Evolutionary conservation across 2,888 invertebrate genomes (phyloP).

Genomic region (Eustalomyia histrio): DNA sequence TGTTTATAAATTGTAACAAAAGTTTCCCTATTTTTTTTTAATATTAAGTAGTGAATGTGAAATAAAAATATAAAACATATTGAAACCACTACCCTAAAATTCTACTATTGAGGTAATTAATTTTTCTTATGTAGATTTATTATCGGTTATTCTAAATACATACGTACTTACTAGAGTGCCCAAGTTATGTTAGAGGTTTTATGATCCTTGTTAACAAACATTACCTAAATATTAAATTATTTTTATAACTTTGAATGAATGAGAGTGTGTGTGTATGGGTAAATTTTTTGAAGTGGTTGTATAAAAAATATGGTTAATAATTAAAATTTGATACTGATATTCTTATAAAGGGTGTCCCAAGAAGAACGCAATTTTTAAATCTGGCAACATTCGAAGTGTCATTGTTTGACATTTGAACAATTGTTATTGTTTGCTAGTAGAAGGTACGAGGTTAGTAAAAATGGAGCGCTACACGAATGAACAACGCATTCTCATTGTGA

Average conservation of each 20-base stretch:
- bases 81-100: background rate
- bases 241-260: background rate
- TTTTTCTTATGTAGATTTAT: too few relatives aligned
- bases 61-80: background rate
- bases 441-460: too few relatives aligned
- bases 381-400: too few relatives aligned
- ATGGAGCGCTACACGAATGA: too few relatives aligned
- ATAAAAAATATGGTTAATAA: constrained; percentile 39
- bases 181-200: constrained; percentile 16
- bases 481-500: too few relatives aligned
- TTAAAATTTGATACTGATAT: constrained; percentile 25
- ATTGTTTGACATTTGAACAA: too few relatives aligned
- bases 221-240: background rate
- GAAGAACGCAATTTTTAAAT: too few relatives aligned
- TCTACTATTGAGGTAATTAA: background rate
- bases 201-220: constrained; percentile 40
- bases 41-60: background rate
- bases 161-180: too few relatives aligned
- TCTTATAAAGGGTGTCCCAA: too few relatives aligned
- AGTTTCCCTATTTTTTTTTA: constrained; percentile 3
- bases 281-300: background rate
- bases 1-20: constrained; percentile 2
- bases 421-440: too few relatives aligned
- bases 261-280: background rate
- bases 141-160: too few relatives aligned